phyloP scores from a whole-genome alignment of 2,888 invertebrate genomes.

The Apodemia hepburni region DNA sequence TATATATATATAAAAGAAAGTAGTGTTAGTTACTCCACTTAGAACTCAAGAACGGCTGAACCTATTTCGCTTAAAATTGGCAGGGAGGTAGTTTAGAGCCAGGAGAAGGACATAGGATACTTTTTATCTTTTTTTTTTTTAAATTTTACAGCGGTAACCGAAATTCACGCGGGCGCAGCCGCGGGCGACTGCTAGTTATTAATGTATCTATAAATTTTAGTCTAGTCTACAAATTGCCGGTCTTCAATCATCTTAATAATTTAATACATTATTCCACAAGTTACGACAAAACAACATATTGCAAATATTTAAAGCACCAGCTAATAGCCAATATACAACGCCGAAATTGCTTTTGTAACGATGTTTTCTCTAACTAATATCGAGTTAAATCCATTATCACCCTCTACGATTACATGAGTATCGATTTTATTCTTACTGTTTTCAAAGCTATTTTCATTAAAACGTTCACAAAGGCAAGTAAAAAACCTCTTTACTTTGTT shows the following conservation, averaged over 20 bases:
- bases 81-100: no score
- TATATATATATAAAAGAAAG: no score
- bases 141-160: no score
- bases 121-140: no score
- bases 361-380: slow-evolving; percentile 72
- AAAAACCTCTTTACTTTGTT: slow-evolving; percentile 17
- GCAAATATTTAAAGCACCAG: slow-evolving; percentile 39
- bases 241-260: background rate
- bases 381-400: slow-evolving; percentile 63
- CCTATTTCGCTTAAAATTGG: no score
- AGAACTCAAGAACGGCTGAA: no score
- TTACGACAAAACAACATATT: slow-evolving; percentile 28
- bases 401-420: slow-evolving; percentile 39
- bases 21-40: no score
- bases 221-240: no score
- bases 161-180: no score
- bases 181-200: no score
- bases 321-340: slow-evolving; percentile 77
- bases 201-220: no score
- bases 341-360: slow-evolving; percentile 77
- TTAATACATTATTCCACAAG: slow-evolving; percentile 15
- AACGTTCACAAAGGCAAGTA: slow-evolving; percentile 14
- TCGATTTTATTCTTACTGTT: slow-evolving; percentile 29
- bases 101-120: no score
- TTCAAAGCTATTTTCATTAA: slow-evolving; percentile 22